Conservation (phyloP, 2,113 vertebrate genomes). For the Phycodurus eques region DNA sequence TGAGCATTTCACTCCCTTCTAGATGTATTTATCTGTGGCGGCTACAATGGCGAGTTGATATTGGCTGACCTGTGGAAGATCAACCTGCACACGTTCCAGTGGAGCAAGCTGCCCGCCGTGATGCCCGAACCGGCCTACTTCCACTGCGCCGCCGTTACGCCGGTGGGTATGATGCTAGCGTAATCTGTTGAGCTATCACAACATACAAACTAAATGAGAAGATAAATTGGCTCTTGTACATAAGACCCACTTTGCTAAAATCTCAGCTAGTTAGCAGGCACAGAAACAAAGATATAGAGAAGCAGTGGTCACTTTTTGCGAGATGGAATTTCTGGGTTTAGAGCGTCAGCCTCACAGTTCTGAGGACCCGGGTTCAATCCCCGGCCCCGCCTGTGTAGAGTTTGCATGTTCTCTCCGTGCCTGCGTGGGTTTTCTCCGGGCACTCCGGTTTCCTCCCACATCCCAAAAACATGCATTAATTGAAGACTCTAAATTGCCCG, state of each 20-base stretch:
- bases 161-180: slow-evolving; percentile 73
- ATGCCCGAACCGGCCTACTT: slow-evolving; percentile 99
- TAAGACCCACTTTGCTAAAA: not conserved
- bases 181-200: not conserved
- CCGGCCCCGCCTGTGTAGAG: no score
- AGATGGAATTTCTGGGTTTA: no score
- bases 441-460: no score
- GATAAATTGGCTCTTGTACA: not conserved
- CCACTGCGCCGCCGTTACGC: slow-evolving; percentile 96
- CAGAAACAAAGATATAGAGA: not conserved
- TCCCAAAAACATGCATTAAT: no score
- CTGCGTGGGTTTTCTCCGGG: no score
- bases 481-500: no score
- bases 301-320: not conserved
- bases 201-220: not conserved
- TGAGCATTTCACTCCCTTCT: not conserved
- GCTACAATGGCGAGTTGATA: slow-evolving; percentile 94
- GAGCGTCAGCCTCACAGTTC: no score
- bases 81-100: slow-evolving; percentile 90
- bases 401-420: no score
- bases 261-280: no score
- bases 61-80: slow-evolving; percentile 95
- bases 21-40: slow-evolving; percentile 96
- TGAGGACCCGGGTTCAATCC: no score
- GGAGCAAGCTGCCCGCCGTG: slow-evolving; percentile 87